Evolutionary conservation across 2,113 vertebrate species (phyloP), one percentile per base, ranked within the genome.

Genomic region (Chelonoidis abingdonii): DNA sequence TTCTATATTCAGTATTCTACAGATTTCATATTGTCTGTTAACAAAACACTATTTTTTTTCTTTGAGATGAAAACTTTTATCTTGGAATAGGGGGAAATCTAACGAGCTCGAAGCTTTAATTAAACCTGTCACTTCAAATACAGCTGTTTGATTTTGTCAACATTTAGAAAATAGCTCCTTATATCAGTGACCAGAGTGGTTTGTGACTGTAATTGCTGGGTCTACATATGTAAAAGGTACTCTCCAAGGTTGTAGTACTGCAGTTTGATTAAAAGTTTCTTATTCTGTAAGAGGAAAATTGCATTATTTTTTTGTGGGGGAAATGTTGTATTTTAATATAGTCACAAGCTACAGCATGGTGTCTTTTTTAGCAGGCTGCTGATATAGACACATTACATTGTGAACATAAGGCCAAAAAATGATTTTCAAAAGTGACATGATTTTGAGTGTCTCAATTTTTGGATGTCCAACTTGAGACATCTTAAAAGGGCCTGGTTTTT

Each of bases 71-170:
- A 38, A 72, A 38, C 22, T 35, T 12, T 80, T 86, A 22, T 85
- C 75, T 81, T 57, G 62, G 75, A 85, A 95, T 27, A 56, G 92
- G 69, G 22, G 92, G 69, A n/a, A 84, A 86, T 90, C 92, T 89
- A 93, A 87, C 83, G 80, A 69, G 22, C 24, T 86, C 47, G 86
- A 79, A 27, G 88, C 49, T 83, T 44, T 83, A 84, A 89, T 91
- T 88, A 88, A 93, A 88, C 54, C 87, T 79, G 27, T 84, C 49
- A 92, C 83, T 93, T 80, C 84, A 90, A 93, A 94, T 38, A 80
- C 47, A 90, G 62, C 6, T 80, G 80, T 86, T 95, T 94, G 76
- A 90, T 94, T 96, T 94, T 91, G 29, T 86, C 95, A 88, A 86
- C 52, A 79, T 72, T 91, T 95, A 84, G 86, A 76, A 93, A 81